phyloP scores from a whole-genome alignment of 2,797 vertebrate genomes.

The Picus viridis region DNA sequence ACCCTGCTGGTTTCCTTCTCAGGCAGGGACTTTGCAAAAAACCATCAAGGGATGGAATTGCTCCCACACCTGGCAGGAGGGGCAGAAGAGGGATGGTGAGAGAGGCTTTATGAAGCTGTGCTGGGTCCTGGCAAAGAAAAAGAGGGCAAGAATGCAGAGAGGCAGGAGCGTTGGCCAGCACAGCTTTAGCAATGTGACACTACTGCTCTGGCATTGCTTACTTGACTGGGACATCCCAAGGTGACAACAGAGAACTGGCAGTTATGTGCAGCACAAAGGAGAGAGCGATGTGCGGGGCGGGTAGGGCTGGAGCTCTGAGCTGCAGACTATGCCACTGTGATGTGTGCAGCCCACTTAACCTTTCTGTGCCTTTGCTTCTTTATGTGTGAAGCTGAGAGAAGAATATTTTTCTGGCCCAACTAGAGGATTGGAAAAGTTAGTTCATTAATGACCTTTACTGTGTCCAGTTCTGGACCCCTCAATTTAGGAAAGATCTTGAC shows the following conservation, averaged over 20 bases:
- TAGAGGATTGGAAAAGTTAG: background rate
- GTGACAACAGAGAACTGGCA: background rate
- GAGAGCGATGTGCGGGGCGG: background rate
- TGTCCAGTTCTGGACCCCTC: too few species aligned
- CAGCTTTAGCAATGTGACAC: background rate
- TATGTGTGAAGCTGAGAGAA: background rate
- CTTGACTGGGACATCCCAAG: background rate
- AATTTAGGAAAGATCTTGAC: too few species aligned
- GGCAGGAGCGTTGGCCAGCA: background rate
- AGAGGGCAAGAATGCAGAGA: background rate
- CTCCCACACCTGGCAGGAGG: background rate
- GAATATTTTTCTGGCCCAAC: background rate
- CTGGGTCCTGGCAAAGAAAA: background rate
- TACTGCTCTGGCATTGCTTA: background rate
- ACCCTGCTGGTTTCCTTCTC: background rate
- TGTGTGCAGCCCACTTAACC: background rate
- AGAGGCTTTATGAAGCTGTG: background rate
- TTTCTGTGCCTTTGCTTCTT: background rate
- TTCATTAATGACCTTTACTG: background rate
- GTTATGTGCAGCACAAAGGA: background rate
- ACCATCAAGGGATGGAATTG: background rate
- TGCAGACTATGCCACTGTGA: background rate
- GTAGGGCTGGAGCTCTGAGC: background rate
- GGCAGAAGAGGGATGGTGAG: background rate
- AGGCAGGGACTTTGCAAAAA: background rate